Evolutionary conservation across 2,113 vertebrate genomes (phyloP).

Genomic region (Melanostigma gelatinosum): DNA sequence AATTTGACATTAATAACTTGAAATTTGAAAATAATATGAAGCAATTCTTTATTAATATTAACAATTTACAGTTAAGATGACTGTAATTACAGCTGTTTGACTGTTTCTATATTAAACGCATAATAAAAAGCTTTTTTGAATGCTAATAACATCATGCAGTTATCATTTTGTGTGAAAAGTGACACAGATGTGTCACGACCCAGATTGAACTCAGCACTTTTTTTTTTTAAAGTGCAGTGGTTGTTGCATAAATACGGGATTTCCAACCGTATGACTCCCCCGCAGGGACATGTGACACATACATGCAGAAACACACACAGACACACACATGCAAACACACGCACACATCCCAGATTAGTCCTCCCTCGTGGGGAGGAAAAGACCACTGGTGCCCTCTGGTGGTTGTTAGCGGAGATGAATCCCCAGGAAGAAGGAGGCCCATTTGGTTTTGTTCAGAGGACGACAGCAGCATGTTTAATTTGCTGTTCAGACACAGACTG

Average conservation of each 20-base stretch:
- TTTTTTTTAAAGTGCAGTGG: neutral
- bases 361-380: slow-evolving; percentile 11
- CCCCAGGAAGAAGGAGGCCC: neutral
- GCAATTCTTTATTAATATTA: neutral
- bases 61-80: neutral
- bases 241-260: slow-evolving; percentile 32
- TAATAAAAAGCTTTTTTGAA: neutral
- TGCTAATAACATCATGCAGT: neutral
- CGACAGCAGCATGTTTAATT: neutral
- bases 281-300: slow-evolving; percentile 14
- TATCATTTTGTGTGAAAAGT: neutral
- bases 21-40: neutral
- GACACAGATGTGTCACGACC: slow-evolving; percentile 13
- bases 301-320: slow-evolving; percentile 15
- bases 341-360: neutral
- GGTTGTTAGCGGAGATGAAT: slow-evolving; percentile 24
- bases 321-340: slow-evolving; percentile 5
- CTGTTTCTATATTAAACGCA: neutral
- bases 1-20: neutral
- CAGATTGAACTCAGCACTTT: neutral
- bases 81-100: neutral
- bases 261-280: slow-evolving; percentile 25
- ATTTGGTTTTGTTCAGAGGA: neutral
- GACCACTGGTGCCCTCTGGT: slow-evolving; percentile 73
- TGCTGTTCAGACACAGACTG: neutral